phyloP scores from a whole-genome alignment of 2,888 invertebrate genomes.

The Exephanes ischioxanthus region DNA sequence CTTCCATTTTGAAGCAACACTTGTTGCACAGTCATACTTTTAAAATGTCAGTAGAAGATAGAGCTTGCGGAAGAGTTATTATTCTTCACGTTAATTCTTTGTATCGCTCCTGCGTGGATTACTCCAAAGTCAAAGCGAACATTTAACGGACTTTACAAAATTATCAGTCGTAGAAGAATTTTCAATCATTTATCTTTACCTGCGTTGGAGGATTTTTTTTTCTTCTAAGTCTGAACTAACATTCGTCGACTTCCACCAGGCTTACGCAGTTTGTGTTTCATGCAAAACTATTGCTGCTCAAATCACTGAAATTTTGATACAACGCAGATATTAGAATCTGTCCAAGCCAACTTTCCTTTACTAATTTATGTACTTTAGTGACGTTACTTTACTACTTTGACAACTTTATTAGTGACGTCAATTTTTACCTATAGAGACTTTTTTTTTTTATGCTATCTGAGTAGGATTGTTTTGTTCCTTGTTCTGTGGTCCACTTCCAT shows the following conservation, averaged over 20 bases:
- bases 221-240: background rate
- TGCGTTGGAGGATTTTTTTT: background rate
- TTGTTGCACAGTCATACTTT: background rate
- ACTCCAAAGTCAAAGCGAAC: background rate
- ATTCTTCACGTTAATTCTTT: background rate
- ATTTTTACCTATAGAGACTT: background rate
- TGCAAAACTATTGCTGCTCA: background rate
- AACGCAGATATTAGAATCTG: background rate
- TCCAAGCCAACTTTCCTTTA: background rate
- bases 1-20: background rate
- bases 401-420: background rate
- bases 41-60: no score
- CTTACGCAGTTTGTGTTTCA: background rate
- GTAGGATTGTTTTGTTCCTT: background rate
- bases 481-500: background rate
- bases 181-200: background rate
- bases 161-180: background rate
- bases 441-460: background rate
- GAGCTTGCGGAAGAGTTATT: background rate
- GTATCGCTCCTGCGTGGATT: background rate
- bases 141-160: background rate
- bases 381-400: no score
- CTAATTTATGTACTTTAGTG: background rate
- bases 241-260: background rate
- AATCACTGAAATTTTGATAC: background rate